Base-by-base conservation (phyloP, 2,797 vertebrate genomes). In the Petrocephalus sullivani region DNA sequence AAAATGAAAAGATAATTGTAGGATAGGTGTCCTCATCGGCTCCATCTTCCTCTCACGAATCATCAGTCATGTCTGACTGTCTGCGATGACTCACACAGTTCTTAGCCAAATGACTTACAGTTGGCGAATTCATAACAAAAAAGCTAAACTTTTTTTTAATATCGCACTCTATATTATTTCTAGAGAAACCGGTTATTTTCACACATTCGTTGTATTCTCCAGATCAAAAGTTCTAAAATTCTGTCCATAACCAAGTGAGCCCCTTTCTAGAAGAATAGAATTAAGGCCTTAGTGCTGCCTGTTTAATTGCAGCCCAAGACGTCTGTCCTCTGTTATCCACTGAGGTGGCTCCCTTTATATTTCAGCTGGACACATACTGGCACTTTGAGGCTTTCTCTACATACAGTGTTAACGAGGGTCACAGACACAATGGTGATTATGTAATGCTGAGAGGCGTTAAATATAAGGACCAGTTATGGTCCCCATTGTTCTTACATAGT, bases 401-500 rank as follows among this genome's bases (percentile, higher is more conserved):
- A 54, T 83, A 19, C 3, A 2, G 81, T 5, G 41, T 9, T 10
- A 53, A 12, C 8, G 8, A 0, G n/a, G 78, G 78, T 23, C n/a
- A 23, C 41, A n/a, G 49, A 54, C 49, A 23, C 49, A 83, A 83
- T 12, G 81, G 19, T 53, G 81, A 51, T 28, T 14, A 19, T 46
- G 41, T 46, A 78, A 53, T 4, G 41, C 81, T 53, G 81, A 54
- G 7, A 51, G 81, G 41, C 1, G 10, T 4, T 53, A 12, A n/a
- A 83, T 14, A 83, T 83, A 10, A 51, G 9, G 19, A n/a, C 49
- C 81, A 14, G 46, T 54, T 5, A 53, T 1, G 4, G 9, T 54
- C 46, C 9, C 9, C 21, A 8, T 19, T 83, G 16, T 23, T 49
- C 97, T 97, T 93, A 99, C 98, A 2, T 99, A 99, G 91, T 99